Percentiles rank a stretch among this genome's conserved stretches.
phyloP scores from a whole-genome alignment of 2,797 vertebrate genomes.

The Pempheris klunzingeri region DNA sequence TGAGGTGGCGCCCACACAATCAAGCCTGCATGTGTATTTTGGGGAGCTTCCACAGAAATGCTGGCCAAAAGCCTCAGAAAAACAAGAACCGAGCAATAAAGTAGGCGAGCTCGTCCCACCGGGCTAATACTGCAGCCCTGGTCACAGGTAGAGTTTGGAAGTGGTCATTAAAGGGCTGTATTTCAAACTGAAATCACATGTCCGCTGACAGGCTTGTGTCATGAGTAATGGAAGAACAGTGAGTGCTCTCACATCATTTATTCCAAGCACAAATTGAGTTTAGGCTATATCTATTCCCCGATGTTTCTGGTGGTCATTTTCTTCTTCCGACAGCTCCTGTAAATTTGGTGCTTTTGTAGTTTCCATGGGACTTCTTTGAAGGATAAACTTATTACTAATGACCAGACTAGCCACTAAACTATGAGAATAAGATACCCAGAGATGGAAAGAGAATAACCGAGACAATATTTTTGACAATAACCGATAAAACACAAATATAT shows the following conservation, averaged over 20 bases:
- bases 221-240: conserved; percentile 28
- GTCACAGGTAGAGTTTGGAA: conserved; percentile 45
- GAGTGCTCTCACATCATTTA: conserved; percentile 30
- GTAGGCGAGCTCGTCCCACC: neutral
- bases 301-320: conserved; percentile 37
- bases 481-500: neutral
- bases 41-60: conserved; percentile 63
- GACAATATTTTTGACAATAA: neutral
- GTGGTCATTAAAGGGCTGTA: conserved; percentile 27
- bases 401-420: conserved; percentile 18
- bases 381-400: conserved; percentile 45
- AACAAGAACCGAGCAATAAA: conserved; percentile 38
- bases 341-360: conserved; percentile 55
- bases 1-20: conserved; percentile 76
- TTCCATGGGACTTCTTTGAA: conserved; percentile 33
- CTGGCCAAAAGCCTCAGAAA: conserved; percentile 57
- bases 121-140: conserved; percentile 28
- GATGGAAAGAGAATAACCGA: no score
- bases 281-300: conserved; percentile 11
- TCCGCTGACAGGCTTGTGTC: conserved; percentile 5
- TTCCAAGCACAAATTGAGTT: conserved; percentile 34
- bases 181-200: conserved; percentile 46
- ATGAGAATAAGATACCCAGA: neutral
- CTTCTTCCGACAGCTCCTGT: conserved; percentile 35
- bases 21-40: conserved; percentile 75